Conservation (phyloP, 2,797 vertebrate species). For the Myiotriccus ornatus region DNA sequence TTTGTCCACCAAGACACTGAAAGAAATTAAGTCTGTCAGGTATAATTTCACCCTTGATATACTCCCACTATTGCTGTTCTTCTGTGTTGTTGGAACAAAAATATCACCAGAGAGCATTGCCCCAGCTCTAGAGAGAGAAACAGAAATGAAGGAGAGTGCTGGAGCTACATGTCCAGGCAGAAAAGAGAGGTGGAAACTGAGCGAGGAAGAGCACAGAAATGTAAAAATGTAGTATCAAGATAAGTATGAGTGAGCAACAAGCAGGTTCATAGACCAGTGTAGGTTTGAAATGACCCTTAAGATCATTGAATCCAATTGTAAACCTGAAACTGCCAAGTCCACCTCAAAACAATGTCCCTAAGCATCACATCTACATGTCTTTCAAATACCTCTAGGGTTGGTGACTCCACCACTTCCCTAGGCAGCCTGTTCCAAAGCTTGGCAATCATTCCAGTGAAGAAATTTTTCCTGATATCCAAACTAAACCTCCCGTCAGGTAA, state of each 20-base stretch:
- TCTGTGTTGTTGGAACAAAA: background rate
- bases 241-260: background rate
- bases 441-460: background rate
- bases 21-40: background rate
- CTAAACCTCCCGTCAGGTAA: background rate
- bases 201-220: background rate
- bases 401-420: background rate
- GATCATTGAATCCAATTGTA: background rate
- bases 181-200: background rate
- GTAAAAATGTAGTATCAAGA: background rate
- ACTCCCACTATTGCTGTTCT: background rate
- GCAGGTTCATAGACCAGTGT: background rate
- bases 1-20: background rate
- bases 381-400: background rate
- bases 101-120: background rate
- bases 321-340: background rate
- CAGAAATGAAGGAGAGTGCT: background rate
- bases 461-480: background rate
- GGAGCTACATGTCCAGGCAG: background rate
- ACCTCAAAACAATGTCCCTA: background rate
- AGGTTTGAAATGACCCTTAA: background rate
- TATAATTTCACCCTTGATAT: background rate
- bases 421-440: background rate
- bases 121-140: background rate
- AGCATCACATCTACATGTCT: background rate